These are phyloP conservation scores for Spinus olivaceus DNA, from an alignment of 2,797 vertebrate species.

Conservation along the genomic window DNA sequence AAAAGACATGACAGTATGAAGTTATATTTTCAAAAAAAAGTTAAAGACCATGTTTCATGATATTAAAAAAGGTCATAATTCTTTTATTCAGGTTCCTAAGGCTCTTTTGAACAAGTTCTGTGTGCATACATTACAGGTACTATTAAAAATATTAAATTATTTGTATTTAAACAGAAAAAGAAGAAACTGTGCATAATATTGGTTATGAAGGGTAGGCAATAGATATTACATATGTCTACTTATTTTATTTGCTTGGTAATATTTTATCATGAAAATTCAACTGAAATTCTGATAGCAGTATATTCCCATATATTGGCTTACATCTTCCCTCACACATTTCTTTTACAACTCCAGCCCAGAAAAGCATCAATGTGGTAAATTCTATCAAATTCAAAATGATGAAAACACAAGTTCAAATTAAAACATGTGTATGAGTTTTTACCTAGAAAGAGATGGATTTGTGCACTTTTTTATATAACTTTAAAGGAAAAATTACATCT, in stretches of 20 bases:
- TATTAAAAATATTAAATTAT: neutral
- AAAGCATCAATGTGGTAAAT: neutral
- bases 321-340: neutral
- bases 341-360: neutral
- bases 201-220: neutral
- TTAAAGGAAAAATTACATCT: neutral
- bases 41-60: neutral
- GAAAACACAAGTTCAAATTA: neutral
- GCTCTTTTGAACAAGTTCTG: neutral
- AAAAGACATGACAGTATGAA: neutral
- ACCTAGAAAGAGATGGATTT: neutral
- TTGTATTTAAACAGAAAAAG: neutral
- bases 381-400: neutral
- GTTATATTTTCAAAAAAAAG: neutral
- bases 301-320: neutral
- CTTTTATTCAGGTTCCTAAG: neutral
- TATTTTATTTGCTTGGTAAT: neutral
- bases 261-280: neutral
- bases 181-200: neutral
- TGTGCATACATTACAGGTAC: neutral
- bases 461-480: neutral
- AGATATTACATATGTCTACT: neutral
- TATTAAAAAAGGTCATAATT: neutral
- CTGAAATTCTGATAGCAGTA: neutral
- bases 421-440: neutral